phyloP scores from a whole-genome alignment of 2,113 vertebrate genomes.

The Hiodon tergisus region DNA sequence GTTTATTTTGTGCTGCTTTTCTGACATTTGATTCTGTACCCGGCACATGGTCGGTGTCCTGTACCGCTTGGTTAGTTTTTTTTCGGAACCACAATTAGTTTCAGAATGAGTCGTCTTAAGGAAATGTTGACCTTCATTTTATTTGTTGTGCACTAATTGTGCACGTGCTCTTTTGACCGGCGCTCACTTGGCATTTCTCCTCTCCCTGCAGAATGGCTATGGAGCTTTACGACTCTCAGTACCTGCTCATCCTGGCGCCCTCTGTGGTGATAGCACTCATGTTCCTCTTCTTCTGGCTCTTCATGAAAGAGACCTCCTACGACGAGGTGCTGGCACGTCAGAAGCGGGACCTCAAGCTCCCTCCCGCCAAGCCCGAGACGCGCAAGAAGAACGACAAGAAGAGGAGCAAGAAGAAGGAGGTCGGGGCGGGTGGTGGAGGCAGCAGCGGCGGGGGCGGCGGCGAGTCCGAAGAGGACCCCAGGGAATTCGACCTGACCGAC shows the following conservation, averaged over 20 bases:
- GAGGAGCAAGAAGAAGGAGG: conserved; percentile 94
- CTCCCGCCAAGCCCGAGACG: conserved; percentile 70
- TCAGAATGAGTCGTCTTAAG: no score
- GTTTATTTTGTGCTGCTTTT: no score
- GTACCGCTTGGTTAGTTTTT: no score
- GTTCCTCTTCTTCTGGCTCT: conserved; percentile 98
- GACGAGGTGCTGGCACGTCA: conserved; percentile 92
- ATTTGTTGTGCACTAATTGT: background rate
- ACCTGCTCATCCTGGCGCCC: conserved; percentile 89
- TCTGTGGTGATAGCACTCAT: conserved; percentile 86
- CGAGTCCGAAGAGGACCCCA: conserved; percentile 83
- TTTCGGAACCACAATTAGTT: no score
- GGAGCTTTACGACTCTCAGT: conserved; percentile 93
- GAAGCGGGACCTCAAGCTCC: conserved; percentile 81
- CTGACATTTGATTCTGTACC: no score
- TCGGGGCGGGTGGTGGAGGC: conserved; percentile 64
- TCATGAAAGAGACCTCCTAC: conserved; percentile 97
- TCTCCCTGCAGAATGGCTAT: conserved; percentile 70
- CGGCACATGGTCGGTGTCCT: no score
- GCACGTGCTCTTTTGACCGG: background rate
- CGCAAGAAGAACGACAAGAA: conserved; percentile 94
- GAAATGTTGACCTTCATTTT: no score
- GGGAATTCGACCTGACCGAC: conserved; percentile 77
- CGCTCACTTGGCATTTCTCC: background rate
- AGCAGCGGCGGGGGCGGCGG: conserved; percentile 67